Evolutionary conservation across 2,113 vertebrate genomes (phyloP), one percentile per base, ranked within the genome.

Genomic region (Campylomormyrus numenius): DNA sequence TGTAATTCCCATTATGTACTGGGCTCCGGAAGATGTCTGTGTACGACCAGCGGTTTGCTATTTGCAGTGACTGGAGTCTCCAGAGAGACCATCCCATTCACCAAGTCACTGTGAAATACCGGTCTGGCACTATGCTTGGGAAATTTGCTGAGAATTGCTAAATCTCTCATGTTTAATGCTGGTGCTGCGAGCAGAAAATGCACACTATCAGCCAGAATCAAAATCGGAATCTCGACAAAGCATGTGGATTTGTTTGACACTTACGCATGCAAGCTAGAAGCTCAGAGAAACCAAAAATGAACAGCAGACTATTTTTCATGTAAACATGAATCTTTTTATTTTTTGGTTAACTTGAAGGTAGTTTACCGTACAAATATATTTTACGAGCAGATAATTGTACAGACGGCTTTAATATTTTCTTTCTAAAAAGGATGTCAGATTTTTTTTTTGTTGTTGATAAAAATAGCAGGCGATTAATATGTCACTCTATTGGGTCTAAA

Each of bases 341-440:
- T 83, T 80, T 17, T 83, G n/a, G 27, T 89, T 11, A 8, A 50
- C 45, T 80, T 89, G 27, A 89, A 50, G 31, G 31, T 50, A 39
- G 58, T 31, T 80, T 10, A 42, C 46, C 70, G 19, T 83, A 53
- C 49, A 83, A 24, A 83, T 83, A 83, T 89, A 89, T 89, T 50
- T 77, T 89, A 77, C 31, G 35, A 42, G 46, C 70, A 74, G n/a
- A 88, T 70, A 46, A 88, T 74, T 88, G 62, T 70, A 88, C 58
- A 46, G 88, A 48, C 2, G 27, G 42, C 49, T 58, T 88, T 46
- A 66, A 46, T 62, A 45, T 88, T 62, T 58, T 70, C 62, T 70
- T 88, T 74, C 19, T n/a, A 66, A 77, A 11, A 31, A 31, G 27
- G 70, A 49, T 89, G 70, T 87, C 49, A 35, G n/a, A 27, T 27